Evolutionary conservation across 2,797 vertebrate species (phyloP).

Genomic region (Schizothorax lantsangensis): DNA sequence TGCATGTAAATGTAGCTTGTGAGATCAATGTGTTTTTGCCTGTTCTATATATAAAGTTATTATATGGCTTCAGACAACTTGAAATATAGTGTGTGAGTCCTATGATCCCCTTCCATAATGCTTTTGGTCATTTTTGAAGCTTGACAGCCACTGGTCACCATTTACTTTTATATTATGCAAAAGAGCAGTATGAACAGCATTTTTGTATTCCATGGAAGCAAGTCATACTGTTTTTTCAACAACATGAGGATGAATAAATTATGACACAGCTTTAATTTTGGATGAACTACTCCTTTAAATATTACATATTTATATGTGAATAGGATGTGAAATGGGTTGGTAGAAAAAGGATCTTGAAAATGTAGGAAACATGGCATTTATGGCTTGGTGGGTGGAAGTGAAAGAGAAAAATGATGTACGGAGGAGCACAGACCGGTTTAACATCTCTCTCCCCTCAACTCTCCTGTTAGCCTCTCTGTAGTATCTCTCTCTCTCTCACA

Average conservation of each 20-base stretch:
- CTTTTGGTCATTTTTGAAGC: neutral
- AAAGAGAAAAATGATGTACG: constrained; percentile 28
- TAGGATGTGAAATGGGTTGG: neutral
- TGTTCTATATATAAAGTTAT: neutral
- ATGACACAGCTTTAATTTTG: neutral
- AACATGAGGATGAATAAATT: neutral
- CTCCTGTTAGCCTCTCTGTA: neutral
- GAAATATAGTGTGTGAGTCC: neutral
- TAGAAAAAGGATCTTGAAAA: neutral
- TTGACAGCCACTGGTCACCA: neutral
- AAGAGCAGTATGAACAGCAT: neutral
- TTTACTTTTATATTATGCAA: neutral
- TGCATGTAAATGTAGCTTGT: neutral
- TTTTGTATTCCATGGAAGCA: neutral
- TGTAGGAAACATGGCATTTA: neutral
- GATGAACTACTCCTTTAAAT: neutral
- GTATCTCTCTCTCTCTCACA: neutral
- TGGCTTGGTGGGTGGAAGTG: neutral
- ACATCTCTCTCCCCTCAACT: constrained; percentile 27
- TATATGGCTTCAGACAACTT: neutral
- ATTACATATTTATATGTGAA: neutral
- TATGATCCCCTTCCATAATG: neutral
- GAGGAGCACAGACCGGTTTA: constrained; percentile 28
- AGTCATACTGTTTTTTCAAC: neutral
- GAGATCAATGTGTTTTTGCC: neutral